Base-by-base conservation (phyloP, 1,140 invertebrate genomes). In the Leptinotarsa lineolata region DNA sequence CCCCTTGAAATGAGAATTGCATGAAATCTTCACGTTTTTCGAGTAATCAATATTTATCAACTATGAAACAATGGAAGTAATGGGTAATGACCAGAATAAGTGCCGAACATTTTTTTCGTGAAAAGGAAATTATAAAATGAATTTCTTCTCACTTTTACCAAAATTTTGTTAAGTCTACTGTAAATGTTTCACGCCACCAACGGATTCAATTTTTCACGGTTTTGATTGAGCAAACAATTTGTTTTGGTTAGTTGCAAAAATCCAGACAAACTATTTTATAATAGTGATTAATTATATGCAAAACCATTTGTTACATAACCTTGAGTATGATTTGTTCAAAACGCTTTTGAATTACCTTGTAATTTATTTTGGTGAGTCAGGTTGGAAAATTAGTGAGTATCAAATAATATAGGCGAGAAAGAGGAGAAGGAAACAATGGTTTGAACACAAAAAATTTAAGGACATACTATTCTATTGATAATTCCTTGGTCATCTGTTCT, bases 231-330 rank as follows among this genome's bases (percentile, higher is more conserved):
- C 16, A n/a, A 54, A 54, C 48, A 54, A 54, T 54, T 54, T 54
- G 48, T 54, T 54, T 54, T 54, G 48, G 48, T 54, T 54, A 5
- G 48, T 54, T 54, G 15, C 48, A 18, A 54, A 15, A 54, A 2
- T 3, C 48, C n/a, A 54, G 48, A 54, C 48, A 54, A 54, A 54
- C 48, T 54, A 54, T 54, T 54, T 54, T 54, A 54, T 54, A 54
- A 54, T 54, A 54, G 16, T 54, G 48, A 54, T 54, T 3, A 54
- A 54, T 54, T 54, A 54, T 54, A 54, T 54, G 48, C 48, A 16
- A 54, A 54, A 54, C 16, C 48, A 18, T 54, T 54, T 13, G 48
- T 54, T n/a, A 54, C 48, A 16, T 54, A 6, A 54, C 48, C 48
- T 54, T 54, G 48, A 54, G n/a, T n/a, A 3, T n/a, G 48, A 54